Conservation (phyloP, 1,140 invertebrate genomes). For the Babylonia areolata region DNA sequence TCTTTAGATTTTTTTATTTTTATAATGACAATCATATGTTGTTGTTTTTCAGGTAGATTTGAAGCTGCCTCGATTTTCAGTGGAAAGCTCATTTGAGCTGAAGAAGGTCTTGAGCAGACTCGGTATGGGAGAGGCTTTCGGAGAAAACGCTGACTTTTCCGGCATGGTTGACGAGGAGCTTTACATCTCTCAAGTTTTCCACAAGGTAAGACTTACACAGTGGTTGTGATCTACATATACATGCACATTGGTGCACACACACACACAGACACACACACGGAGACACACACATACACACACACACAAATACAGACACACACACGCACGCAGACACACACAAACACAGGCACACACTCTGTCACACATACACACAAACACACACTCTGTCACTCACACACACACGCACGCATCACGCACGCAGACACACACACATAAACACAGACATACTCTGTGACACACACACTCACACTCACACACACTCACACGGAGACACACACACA, state of each 20-base stretch:
- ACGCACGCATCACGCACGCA: no score
- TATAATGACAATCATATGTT: neutral
- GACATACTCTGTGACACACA: neutral
- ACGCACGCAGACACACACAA: no score
- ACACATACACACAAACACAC: no score
- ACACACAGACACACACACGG: no score
- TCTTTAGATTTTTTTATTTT: neutral
- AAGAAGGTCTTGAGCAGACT: neutral
- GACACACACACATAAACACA: no score
- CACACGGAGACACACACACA: neutral
- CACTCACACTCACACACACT: neutral
- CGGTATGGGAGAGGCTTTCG: neutral
- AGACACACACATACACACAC: no score
- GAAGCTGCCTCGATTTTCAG: neutral
- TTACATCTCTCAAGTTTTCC: neutral
- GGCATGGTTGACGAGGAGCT: neutral
- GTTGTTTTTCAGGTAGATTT: constrained; percentile 6
- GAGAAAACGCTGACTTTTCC: neutral
- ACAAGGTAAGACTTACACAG: constrained; percentile 9
- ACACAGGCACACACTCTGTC: no score
- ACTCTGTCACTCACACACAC: no score
- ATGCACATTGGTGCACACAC: no score
- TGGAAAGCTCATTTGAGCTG: constrained; percentile 16
- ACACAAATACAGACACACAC: no score
- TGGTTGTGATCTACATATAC: no score